These are phyloP conservation scores for Cynoglossus semilaevis DNA, from an alignment of 2,113 vertebrate species.

Conservation along the genomic window DNA sequence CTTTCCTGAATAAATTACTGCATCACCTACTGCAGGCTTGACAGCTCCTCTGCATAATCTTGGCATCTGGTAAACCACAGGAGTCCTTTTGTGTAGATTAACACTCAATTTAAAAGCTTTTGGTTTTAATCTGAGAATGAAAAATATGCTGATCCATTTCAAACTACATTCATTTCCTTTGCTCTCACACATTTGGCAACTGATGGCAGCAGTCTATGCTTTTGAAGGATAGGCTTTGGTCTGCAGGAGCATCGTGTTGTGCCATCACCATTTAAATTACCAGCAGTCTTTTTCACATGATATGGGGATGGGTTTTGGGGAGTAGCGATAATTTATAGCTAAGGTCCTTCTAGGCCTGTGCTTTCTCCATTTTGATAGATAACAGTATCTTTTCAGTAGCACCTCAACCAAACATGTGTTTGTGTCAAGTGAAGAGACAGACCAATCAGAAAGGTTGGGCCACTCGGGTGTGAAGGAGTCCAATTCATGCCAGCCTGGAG, in stretches of 20 bases:
- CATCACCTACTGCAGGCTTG: neutral
- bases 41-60: neutral
- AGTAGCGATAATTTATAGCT: slow-evolving; percentile 47
- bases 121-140: slow-evolving; percentile 31
- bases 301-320: slow-evolving; percentile 37
- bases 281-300: slow-evolving; percentile 37
- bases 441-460: slow-evolving; percentile 45
- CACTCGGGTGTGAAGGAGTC: slow-evolving; percentile 60
- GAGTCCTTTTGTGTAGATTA: slow-evolving; percentile 23
- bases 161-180: slow-evolving; percentile 42
- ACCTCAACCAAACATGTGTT: slow-evolving; percentile 64
- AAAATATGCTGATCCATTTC: slow-evolving; percentile 56
- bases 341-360: slow-evolving; percentile 5
- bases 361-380: slow-evolving; percentile 61
- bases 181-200: slow-evolving; percentile 29
- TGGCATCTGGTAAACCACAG: slow-evolving; percentile 7
- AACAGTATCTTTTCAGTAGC: slow-evolving; percentile 50
- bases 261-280: slow-evolving; percentile 51
- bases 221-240: slow-evolving; percentile 46
- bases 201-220: slow-evolving; percentile 36
- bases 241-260: slow-evolving; percentile 26
- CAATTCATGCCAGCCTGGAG: slow-evolving; percentile 51
- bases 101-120: slow-evolving; percentile 22
- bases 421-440: slow-evolving; percentile 62
- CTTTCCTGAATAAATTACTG: slow-evolving; percentile 8